Evolutionary conservation across 2,888 invertebrate species (phyloP).

Genomic region (Phaonia tiefii): DNA sequence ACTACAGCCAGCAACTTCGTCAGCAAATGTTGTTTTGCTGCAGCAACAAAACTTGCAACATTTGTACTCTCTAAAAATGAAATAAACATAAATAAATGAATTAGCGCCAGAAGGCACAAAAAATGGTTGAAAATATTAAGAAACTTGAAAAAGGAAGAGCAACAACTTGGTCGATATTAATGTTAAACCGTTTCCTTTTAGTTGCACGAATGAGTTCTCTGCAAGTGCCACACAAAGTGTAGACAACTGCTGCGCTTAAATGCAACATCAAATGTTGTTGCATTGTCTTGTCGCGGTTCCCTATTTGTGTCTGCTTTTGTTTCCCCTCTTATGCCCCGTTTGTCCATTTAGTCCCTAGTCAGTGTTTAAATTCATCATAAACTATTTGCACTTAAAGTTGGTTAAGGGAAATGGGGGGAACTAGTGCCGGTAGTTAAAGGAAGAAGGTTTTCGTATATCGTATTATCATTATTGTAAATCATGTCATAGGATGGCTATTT

Average conservation of each 20-base stretch:
- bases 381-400: constrained; percentile 13
- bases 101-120: constrained; percentile 68
- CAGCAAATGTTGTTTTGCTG: neutral
- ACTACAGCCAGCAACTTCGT: neutral
- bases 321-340: neutral
- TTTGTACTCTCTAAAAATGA: constrained; percentile 32
- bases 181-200: constrained; percentile 13
- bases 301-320: neutral
- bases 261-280: neutral
- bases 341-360: neutral
- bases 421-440: constrained; percentile 5
- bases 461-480: constrained; percentile 14
- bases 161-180: constrained; percentile 10
- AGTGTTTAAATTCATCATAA: neutral
- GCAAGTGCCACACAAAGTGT: constrained; percentile 20
- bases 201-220: too few relatives aligned
- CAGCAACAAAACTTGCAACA: constrained; percentile 16
- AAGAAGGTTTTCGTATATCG: constrained; percentile 5
- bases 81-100: constrained; percentile 68
- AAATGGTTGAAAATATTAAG: constrained; percentile 12
- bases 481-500: neutral
- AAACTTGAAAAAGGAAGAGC: neutral
- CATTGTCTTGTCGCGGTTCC: neutral
- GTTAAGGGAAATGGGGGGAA: neutral
- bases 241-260: neutral